Base-by-base conservation (phyloP, 1,140 invertebrate species). In the Drosophila erecta region DNA sequence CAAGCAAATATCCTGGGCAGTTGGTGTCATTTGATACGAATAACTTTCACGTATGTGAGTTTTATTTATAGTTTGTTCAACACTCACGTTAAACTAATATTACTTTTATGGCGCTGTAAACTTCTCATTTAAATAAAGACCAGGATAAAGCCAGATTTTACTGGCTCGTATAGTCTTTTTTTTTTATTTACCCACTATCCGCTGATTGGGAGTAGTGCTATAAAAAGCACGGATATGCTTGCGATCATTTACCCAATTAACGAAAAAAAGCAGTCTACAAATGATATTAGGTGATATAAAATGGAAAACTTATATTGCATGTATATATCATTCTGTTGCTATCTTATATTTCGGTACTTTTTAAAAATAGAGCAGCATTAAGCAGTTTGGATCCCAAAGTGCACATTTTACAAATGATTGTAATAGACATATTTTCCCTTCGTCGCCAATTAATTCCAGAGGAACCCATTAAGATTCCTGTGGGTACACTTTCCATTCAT, bases 401-500 rank as follows among this genome's bases (percentile, higher is more conserved):
- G 4, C 4, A 4, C 4, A 24, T 24, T 24, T 24, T 24, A n/a
- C n/a, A n/a, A 24, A 5, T 24, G 4, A 24, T 4, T 24, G 4
- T 4, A 4, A 24, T 24, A 24, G 4, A 24, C 24, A 24, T 24
- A 24, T 24, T 24, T 24, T 30, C 30, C 7, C 30, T 30, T 37
- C 17, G 14, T 20, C 22, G 17, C 15, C 58, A 53, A 17, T 60
- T 50, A 67, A 67, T 43, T 67, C 37, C 64, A 20, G 30, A 37
- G 24, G 35, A 67, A 64, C 46, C 17, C 46, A 67, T 67, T 67
- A 67, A 67, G 20, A 67, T 64, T 67, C 64, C 37, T 51, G 30
- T 2, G 3, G 10, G 33, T 24, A 24, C 17, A 22, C 37, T 57
- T 20, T 58, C 33, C 30, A 37, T 44, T 20, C 15, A 53, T 37